A percentile compares a stretch with the other conserved stretches of the same genome.
These are phyloP conservation scores for Ceyx melanurus DNA, from an alignment of 2,113 vertebrate genomes.

Conservation along the genomic window DNA sequence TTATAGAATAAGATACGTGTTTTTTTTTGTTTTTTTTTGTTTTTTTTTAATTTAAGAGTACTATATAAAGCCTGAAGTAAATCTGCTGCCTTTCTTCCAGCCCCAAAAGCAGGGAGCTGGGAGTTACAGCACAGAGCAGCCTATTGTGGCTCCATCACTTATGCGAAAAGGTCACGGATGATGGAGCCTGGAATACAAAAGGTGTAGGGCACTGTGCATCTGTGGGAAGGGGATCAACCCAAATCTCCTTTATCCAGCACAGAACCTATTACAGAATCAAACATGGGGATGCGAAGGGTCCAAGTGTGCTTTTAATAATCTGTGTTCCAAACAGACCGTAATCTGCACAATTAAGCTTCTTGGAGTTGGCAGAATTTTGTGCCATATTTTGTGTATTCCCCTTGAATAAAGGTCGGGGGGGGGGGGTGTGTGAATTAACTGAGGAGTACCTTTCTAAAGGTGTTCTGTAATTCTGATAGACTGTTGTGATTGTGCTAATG, in stretches of 20 bases:
- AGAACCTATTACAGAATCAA: slow-evolving; percentile 49
- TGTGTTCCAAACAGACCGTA: slow-evolving; percentile 65
- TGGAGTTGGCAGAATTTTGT: slow-evolving; percentile 59
- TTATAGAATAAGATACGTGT: not conserved
- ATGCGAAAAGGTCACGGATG: slow-evolving; percentile 1
- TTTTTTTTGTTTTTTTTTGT: not conserved
- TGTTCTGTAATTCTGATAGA: not conserved
- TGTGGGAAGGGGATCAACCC: slow-evolving; percentile 12
- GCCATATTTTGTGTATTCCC: not conserved
- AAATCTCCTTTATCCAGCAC: slow-evolving; percentile 59
- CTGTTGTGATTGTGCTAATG: not conserved
- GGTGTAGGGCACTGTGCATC: slow-evolving; percentile 20
- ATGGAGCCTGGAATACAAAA: slow-evolving; percentile 14
- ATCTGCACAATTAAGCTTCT: slow-evolving; percentile 70
- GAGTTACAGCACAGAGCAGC: not conserved
- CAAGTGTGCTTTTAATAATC: slow-evolving; percentile 67
- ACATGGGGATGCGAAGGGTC: not conserved
- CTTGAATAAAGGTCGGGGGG: slow-evolving; percentile 60
- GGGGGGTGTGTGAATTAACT: slow-evolving; percentile 4
- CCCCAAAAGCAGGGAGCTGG: not conserved
- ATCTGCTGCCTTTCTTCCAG: not conserved
- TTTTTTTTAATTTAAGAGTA: not conserved
- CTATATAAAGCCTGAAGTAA: not conserved
- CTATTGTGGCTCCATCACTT: not conserved
- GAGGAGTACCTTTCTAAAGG: not conserved